Base-by-base conservation (phyloP, 2,113 vertebrate species). In the Cynopterus brachyotis region DNA sequence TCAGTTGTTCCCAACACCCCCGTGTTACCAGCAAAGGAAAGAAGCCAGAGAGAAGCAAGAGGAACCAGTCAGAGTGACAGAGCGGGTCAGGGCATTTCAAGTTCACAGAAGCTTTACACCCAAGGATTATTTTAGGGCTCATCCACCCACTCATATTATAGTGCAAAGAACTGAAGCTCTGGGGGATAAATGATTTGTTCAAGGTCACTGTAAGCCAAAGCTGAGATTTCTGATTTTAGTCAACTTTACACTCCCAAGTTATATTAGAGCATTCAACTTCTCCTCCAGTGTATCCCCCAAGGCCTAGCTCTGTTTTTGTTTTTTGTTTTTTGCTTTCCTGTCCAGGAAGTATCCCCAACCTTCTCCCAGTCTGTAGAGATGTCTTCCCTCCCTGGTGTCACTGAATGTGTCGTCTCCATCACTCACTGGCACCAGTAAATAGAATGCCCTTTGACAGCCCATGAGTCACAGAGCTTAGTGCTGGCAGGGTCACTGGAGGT, bases 111-210 rank as follows among this genome's bases (percentile, higher is more conserved):
- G 76, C 89, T 95, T 82, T 89, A 94, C 50, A 95, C 57, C 7
- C 40, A 72, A 91, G n/a, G 76, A 84, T 89, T 96, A 96, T 97
- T 97, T 96, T 91, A 85, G 95, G 60, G 24, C 78, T 96, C 86
- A 81, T 86, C 97, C 79, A 91, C 96, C 96, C 96, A 95, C 97
- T 95, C 97, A 89, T 22, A 64, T 95, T 59, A 78, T 22, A 91
- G 59, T 89, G 96, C 57, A 95, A 91, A 95, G 89, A 94, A 95
- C 3, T 59, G 60, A 88, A 76, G 72, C 93, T 91, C 84, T 76
- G 57, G 82, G 73, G 72, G 35, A n/a, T 73, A 85, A 89, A 69
- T 75, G 89, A 93, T 85, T 94, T 79, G 13, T 86, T 97, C 96
- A 98, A 97, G 97, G 97, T 97, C 97, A 96, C 57, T 55, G 47